Percentiles rank a stretch among this genome's conserved stretches.
phyloP scores from a whole-genome alignment of 2,797 vertebrate genomes.

The Urocyon cinereoargenteus region DNA sequence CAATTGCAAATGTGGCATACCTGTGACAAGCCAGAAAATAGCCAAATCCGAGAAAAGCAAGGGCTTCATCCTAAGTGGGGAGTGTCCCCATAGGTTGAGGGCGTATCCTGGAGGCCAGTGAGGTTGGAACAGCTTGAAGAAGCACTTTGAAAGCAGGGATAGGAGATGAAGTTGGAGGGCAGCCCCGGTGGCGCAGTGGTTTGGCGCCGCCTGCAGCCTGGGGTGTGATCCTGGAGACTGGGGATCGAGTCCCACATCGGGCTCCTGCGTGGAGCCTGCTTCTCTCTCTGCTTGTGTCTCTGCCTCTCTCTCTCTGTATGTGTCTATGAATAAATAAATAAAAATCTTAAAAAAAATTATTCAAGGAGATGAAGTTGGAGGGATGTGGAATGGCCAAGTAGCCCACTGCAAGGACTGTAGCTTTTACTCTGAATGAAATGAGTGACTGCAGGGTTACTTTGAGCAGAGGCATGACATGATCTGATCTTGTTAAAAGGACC shows the following conservation, averaged over 20 bases:
- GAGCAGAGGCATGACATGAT: neutral
- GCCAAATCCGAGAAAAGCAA: neutral
- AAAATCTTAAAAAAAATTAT: too few relatives aligned
- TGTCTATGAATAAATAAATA: too few relatives aligned
- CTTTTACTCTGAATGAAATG: neutral
- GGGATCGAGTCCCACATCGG: too few relatives aligned
- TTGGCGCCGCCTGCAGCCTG: too few relatives aligned
- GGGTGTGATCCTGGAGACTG: too few relatives aligned
- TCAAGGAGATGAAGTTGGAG: neutral
- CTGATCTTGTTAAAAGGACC: neutral
- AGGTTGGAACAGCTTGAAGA: neutral
- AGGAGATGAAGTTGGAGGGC: neutral
- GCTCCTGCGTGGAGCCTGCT: too few relatives aligned
- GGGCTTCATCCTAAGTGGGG: neutral
- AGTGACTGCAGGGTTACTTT: neutral
- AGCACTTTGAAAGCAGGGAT: neutral
- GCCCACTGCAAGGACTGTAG: neutral
- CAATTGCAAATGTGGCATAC: neutral
- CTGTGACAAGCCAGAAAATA: neutral
- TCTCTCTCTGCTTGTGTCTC: too few relatives aligned
- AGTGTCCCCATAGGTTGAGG: neutral
- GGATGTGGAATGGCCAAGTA: neutral
- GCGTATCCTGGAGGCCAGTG: neutral
- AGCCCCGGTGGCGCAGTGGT: too few relatives aligned
- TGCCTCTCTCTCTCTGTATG: too few relatives aligned